Evolutionary conservation across 2,113 vertebrate genomes (phyloP).

Genomic region (Etia nguti): DNA sequence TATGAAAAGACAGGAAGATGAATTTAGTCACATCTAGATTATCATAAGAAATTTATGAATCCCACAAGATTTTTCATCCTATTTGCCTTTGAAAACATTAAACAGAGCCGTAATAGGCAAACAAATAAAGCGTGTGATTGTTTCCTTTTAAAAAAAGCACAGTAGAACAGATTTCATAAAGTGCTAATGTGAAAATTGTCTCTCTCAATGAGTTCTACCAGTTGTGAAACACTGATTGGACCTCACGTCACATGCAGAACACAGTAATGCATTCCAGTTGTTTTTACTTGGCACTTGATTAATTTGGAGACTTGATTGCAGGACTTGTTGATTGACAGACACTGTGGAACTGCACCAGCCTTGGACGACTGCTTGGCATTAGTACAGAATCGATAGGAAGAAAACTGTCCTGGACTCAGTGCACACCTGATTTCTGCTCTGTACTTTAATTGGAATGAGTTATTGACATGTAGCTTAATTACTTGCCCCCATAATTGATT

Average conservation of each 20-base stretch:
- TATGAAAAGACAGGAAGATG: background rate
- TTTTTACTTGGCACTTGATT: conserved; percentile 29
- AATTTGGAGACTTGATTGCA: conserved; percentile 44
- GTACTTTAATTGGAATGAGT: conserved; percentile 63
- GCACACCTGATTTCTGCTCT: conserved; percentile 33
- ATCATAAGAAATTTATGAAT: background rate
- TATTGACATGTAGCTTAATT: conserved; percentile 64
- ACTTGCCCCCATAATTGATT: conserved; percentile 45
- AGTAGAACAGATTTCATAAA: background rate
- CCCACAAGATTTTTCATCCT: background rate
- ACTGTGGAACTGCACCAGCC: conserved; percentile 1
- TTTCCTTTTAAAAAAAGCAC: background rate
- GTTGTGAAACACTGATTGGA: background rate
- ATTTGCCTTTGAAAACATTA: background rate
- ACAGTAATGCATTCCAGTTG: conserved; percentile 8
- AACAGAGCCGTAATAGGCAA: background rate
- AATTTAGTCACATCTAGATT: background rate
- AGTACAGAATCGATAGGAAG: conserved; percentile 46
- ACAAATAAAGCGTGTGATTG: background rate
- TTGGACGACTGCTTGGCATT: conserved; percentile 36
- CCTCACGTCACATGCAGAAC: background rate
- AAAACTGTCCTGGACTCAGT: background rate
- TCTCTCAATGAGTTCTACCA: background rate
- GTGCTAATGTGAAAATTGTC: background rate
- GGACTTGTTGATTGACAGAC: conserved; percentile 44